Evolutionary conservation across 1,140 invertebrate species (phyloP), one percentile per base, ranked within the genome.

Genomic region (Neomicropteryx cornuta): DNA sequence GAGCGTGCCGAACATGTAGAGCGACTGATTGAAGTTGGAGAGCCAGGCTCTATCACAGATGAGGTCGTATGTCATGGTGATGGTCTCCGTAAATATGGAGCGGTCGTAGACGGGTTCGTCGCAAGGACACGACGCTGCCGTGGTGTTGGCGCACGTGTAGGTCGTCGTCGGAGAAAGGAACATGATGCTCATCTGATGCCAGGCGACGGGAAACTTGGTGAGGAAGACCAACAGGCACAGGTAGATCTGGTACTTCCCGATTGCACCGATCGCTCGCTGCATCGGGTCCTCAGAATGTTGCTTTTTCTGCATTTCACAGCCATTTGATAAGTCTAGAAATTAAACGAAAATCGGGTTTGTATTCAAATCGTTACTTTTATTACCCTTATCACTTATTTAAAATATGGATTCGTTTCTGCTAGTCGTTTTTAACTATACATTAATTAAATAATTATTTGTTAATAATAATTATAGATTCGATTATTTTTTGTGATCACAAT

Each of bases 11-110:
- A 67, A 44, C 53, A 67, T 65, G 39, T 66, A 62, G 18, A 66
- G 42, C 4, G 60, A 66, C 55, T 87, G 83, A 2, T 75, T 76
- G 8, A 86, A 55, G 58, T 79, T 81, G 1, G 71, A 67, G 21
- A 84, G 50, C 52, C 75, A 75, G 32, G 59, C 57, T 28, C 55
- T 62, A 1, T 74, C 68, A 42, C 84, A 87, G 5, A 83, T 77
- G 13, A 87, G 66, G 55, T 85, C 56, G 79, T 81, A 87, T 68
- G 84, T 69, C 21, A 73, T 79, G 16, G 74, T 66, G 10, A 85
- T 81, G 1, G 80, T 84, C 37, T 77, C 71, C 2, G 72, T 58
- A 47, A 87, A 87, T 37, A 77, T 55, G 16, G 62, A 68, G 4
- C 56, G 70, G 44, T 84, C 71, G 41, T 79, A 83, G 21, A 58